Base-by-base conservation (phyloP, 2,888 invertebrate genomes). In the Cephus rjabovi region DNA sequence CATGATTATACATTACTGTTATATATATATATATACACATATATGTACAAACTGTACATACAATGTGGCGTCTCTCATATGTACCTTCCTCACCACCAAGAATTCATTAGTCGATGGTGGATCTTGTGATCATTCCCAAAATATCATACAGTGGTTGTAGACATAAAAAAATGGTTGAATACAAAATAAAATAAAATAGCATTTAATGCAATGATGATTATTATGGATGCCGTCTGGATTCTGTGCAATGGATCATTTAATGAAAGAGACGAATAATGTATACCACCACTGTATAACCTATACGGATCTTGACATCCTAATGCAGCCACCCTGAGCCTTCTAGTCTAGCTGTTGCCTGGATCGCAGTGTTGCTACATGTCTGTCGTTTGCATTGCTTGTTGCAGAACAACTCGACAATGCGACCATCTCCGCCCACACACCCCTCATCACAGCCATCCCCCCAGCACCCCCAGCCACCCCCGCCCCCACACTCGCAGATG, bases 401-500 rank as follows among this genome's bases (percentile, higher is more conserved):
- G 90, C 92, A 94, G 93, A 96, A 91, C 90, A 91, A 96, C 93
- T 96, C 96, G 80, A 95, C 96, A 87, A 95, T 96, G 92, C 94
- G 96, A 92, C 96, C 96, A 88, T 96, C 96, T 88, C 96, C 96
- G 81, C 96, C 96, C 80, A 96, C 96, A 83, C 96, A 96, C 88
- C 96, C 98, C 91, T 97, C 97, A 87, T 97, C 97, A 93, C 97
- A 98, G 92, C 98, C 97, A 93, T 98, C 96, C 92, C 96, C 96
- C 91, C 95, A 93, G 92, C 93, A 95, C 93, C 95, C 95, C 90
- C 97, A 93, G 94, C 97, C 93, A 90, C 91, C 94, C 93, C 96
- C 93, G 93, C 97, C 95, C 93, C 97, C 94, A 93, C 97, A 91
- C 94, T 95, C 94, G 93, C 96, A 94, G 93, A 96, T 96, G 95